Evolutionary conservation across 1,140 invertebrate genomes (phyloP).

Genomic region (Pseudomyrmex flavicornis): DNA sequence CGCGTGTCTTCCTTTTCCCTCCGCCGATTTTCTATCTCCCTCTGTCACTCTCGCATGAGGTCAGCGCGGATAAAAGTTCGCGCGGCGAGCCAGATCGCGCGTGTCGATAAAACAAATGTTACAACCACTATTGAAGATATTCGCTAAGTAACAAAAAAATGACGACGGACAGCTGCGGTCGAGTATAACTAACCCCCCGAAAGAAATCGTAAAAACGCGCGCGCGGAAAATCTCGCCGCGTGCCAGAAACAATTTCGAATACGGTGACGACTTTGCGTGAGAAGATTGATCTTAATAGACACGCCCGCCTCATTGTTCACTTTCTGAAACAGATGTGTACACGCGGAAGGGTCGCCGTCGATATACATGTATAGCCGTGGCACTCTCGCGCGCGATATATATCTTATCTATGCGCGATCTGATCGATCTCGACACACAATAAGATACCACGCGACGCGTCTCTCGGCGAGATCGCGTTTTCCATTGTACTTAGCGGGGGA

Average conservation of each 20-base stretch:
- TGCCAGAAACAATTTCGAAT: constrained; percentile 9
- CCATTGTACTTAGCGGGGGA: constrained; percentile 6
- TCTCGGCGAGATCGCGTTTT: constrained; percentile 28
- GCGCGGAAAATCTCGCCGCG: constrained; percentile 9
- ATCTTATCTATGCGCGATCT: constrained; percentile 58
- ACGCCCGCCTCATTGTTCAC: constrained; percentile 55
- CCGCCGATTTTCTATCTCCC: constrained; percentile 35
- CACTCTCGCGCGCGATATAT: not conserved
- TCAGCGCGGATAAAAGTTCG: constrained; percentile 58
- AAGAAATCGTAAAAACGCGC: not conserved
- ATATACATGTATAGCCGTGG: not conserved
- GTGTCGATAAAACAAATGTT: constrained; percentile 61
- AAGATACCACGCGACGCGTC: constrained; percentile 37
- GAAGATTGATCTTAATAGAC: constrained; percentile 21
- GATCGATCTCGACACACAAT: constrained; percentile 43
- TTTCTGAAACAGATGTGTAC: constrained; percentile 54
- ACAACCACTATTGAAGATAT: constrained; percentile 14
- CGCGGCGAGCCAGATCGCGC: constrained; percentile 44
- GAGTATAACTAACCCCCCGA: not conserved
- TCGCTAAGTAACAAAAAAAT: constrained; percentile 21
- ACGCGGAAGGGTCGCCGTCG: constrained; percentile 49
- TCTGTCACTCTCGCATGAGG: constrained; percentile 35
- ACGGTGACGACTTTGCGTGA: not conserved
- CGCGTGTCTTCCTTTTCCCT: constrained; percentile 10
- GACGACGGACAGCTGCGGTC: not conserved